Percentiles rank a stretch among this genome's conserved stretches.
phyloP scores from a whole-genome alignment of 2,797 vertebrate genomes.

The Platyrinchus mystaceus region DNA sequence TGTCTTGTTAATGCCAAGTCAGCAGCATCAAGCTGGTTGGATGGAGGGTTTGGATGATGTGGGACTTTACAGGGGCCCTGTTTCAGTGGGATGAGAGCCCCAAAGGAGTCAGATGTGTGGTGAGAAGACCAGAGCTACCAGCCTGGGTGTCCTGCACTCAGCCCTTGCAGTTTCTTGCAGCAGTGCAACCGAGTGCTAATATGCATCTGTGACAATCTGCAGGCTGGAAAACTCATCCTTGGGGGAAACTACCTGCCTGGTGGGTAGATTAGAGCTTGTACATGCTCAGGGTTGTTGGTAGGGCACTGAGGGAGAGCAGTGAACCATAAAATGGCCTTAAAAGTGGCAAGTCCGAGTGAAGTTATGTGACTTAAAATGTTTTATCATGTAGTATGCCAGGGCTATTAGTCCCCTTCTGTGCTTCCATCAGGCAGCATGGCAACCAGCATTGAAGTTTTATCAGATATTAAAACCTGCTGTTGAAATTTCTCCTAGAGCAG shows the following conservation, averaged over 20 bases:
- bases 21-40: not conserved
- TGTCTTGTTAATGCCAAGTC: not conserved
- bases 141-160: not conserved
- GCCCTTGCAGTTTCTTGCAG: not conserved
- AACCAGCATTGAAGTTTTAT: slow-evolving; percentile 22
- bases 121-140: not conserved
- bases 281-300: not conserved
- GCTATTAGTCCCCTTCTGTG: slow-evolving; percentile 33
- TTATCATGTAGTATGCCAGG: not conserved
- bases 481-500: slow-evolving; percentile 15
- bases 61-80: not conserved
- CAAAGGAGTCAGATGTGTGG: not conserved
- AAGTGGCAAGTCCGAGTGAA: not conserved
- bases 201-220: not conserved
- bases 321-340: not conserved
- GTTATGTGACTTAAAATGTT: not conserved
- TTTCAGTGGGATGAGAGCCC: not conserved
- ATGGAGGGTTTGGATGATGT: not conserved
- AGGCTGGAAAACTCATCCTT: not conserved
- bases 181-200: not conserved
- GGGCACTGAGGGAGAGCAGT: not conserved
- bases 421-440: not conserved
- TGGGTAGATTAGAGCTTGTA: not conserved
- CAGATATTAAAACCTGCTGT: slow-evolving; percentile 26
- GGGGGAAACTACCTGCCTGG: not conserved